Base-by-base conservation (phyloP, 2,888 invertebrate genomes). In the Cheilosia vulpina region DNA sequence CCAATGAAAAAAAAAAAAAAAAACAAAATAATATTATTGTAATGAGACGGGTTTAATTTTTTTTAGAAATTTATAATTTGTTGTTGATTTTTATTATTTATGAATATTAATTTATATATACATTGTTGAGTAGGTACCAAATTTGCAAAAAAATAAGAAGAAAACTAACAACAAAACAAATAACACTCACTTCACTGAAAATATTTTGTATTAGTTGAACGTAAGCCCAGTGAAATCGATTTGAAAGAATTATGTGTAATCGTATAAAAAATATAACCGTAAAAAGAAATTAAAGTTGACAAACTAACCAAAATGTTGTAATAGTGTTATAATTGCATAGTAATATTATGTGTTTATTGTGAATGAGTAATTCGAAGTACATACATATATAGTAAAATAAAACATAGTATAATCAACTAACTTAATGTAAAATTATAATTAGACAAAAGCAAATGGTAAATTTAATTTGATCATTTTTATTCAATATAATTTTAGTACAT, bases 291-390 rank as follows among this genome's bases (percentile, higher is more conserved):
- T 34, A 43, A 63, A 63, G 53, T 71, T 81, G 57, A 87, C 53
- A 78, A 60, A 82, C 77, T 87, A 87, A 87, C 85, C 68, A 73
- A 84, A 82, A 87, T 73, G 85, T 87, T 85, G 85, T 85, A 85
- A 66, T 85, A 77, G 81, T 77, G 77, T 87, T 87, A 78, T 79
- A 52, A 72, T 72, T 60, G 55, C 75, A 27, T 65, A 77, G 63
- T 57, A 69, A 66, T 65, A 80, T 58, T 76, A 69, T 82, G 65
- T 73, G 72, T 77, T 78, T 71, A 62, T 73, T 50, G 50, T 83
- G 43, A 72, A 58, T 43, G 50, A 68, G 38, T 19, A 72, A 82
- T 17, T 17, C 45, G 17, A 45, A 45, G 24, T 50, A 34, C 19
- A 55, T 62, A 60, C 62, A 62, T 75, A 62, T 69, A 79, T 73